Evolutionary conservation across 64 coral and sea anemone genomes (phyloP).

Genomic region (Exaiptasia diaphana): DNA sequence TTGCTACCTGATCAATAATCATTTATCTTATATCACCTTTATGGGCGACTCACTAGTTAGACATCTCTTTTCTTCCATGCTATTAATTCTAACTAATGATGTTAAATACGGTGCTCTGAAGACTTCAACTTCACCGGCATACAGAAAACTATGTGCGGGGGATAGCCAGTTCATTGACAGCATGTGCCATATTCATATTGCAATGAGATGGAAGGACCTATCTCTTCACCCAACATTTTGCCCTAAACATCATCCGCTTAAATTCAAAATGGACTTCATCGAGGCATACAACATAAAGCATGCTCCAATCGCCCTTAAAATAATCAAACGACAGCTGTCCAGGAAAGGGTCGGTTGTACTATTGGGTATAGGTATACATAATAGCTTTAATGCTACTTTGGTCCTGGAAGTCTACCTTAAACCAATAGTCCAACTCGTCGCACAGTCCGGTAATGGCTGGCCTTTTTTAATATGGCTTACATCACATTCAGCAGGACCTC

Average conservation of each 20-base stretch:
- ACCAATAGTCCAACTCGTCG: conserved; percentile 49
- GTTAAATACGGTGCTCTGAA: conserved; percentile 52
- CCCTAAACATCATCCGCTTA: neutral
- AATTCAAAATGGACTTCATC: conserved; percentile 51
- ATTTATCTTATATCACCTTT: conserved; percentile 53
- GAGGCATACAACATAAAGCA: conserved; percentile 76
- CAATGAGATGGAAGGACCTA: conserved; percentile 60
- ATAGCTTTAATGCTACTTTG: conserved; percentile 59
- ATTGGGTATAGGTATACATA: conserved; percentile 73
- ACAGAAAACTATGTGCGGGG: conserved; percentile 46
- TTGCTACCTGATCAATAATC: conserved; percentile 39
- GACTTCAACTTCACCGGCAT: conserved; percentile 21
- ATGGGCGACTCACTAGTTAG: conserved; percentile 88
- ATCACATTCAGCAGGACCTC: conserved; percentile 73
- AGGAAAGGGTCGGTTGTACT: conserved; percentile 53
- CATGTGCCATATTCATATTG: conserved; percentile 71
- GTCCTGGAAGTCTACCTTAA: conserved; percentile 65
- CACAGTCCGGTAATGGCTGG: conserved; percentile 61
- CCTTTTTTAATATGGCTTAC: conserved; percentile 75
- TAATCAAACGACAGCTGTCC: conserved; percentile 28
- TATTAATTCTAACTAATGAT: conserved; percentile 69
- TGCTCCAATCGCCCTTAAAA: conserved; percentile 25
- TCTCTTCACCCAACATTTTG: conserved; percentile 52
- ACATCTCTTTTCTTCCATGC: conserved; percentile 76
- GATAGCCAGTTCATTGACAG: conserved; percentile 84